A percentile compares a stretch with the other conserved stretches of the same genome.
These are phyloP conservation scores for Hemitrygon akajei DNA, from an alignment of 2,797 vertebrate species.

Conservation along the genomic window DNA sequence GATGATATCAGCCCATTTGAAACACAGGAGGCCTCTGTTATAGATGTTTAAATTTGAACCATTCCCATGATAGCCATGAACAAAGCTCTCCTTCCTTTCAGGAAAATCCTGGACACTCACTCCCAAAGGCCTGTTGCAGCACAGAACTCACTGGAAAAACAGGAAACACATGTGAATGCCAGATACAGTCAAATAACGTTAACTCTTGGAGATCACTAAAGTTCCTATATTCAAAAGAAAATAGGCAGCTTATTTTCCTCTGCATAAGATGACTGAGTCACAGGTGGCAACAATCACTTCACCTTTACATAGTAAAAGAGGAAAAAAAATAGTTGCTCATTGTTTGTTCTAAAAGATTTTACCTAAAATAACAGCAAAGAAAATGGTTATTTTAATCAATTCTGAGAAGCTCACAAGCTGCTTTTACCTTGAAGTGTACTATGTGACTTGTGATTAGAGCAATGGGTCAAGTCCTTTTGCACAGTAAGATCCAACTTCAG, in stretches of 20 bases:
- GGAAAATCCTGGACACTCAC: conserved; percentile 66
- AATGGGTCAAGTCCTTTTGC: background rate
- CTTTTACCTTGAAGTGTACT: background rate
- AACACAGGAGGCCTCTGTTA: conserved; percentile 46
- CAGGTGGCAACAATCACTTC: background rate
- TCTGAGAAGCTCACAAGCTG: background rate
- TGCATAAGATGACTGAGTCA: background rate
- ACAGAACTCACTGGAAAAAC: conserved; percentile 68
- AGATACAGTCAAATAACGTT: conserved; percentile 50
- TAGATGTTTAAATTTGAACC: conserved; percentile 63
- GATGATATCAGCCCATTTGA: conserved; percentile 45
- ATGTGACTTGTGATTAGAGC: background rate
- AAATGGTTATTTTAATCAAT: background rate
- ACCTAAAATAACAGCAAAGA: background rate
- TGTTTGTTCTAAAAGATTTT: background rate
- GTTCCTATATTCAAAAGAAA: background rate
- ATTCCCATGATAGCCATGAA: conserved; percentile 67
- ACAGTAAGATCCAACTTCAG: background rate
- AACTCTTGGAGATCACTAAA: conserved; percentile 29
- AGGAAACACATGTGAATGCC: conserved; percentile 82
- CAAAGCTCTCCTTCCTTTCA: conserved; percentile 68
- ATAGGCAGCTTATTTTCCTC: background rate
- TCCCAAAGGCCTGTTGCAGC: conserved; percentile 55
- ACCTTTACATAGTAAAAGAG: background rate
- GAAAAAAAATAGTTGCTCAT: background rate